phyloP scores from a whole-genome alignment of 2,797 vertebrate species.

The Arrhamphus sclerolepis region DNA sequence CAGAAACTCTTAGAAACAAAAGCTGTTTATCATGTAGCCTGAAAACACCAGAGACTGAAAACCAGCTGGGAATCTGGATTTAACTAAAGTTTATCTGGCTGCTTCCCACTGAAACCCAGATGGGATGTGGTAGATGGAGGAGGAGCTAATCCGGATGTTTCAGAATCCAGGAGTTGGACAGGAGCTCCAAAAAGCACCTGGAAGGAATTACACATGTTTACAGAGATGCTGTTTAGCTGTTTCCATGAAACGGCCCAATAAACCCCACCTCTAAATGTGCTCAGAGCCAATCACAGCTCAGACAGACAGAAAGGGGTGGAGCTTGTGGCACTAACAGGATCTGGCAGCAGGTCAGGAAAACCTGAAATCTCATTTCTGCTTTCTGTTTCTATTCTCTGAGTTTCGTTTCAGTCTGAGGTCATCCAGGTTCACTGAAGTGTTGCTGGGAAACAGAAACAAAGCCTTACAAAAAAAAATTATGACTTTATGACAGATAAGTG shows the following conservation, averaged over 20 bases:
- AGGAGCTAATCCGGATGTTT: conserved; percentile 3
- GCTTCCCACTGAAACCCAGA: too few relatives aligned
- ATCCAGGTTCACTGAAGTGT: conserved; percentile 19
- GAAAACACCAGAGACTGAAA: too few relatives aligned
- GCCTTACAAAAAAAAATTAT: too few relatives aligned
- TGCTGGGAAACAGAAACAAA: conserved; percentile 42
- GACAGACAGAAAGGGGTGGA: background rate
- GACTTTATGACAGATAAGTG: too few relatives aligned
- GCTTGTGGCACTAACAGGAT: conserved; percentile 19
- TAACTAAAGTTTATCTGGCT: background rate
- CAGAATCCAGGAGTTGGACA: background rate
- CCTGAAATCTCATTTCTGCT: conserved; percentile 14
- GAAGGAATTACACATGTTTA: conserved; percentile 23
- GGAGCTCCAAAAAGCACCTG: background rate
- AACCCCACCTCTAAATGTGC: background rate
- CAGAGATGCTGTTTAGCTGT: conserved; percentile 25
- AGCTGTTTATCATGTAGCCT: too few relatives aligned
- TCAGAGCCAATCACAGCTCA: conserved; percentile 28
- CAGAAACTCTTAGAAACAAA: too few relatives aligned
- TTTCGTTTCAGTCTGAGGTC: conserved; percentile 37
- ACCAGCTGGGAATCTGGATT: background rate
- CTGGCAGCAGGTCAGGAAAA: conserved; percentile 43
- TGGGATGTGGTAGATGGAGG: conserved; percentile 3
- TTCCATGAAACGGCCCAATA: conserved; percentile 11
- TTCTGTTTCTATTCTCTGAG: conserved; percentile 16